phyloP scores from a whole-genome alignment of 1,140 invertebrate species.

The Zaprionus vittiger region DNA sequence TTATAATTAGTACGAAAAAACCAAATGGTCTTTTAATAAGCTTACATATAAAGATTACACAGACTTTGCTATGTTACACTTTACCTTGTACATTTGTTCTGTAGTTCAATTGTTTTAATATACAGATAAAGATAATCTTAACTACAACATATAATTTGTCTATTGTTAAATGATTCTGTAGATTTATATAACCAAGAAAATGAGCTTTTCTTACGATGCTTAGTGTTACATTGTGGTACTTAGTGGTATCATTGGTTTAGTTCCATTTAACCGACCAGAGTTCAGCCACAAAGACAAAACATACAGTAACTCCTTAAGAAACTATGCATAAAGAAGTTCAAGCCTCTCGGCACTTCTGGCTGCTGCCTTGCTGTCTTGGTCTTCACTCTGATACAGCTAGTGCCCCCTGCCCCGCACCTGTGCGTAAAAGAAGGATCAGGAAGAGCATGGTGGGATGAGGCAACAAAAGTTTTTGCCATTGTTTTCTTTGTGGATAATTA shows the following conservation, averaged over 20 bases:
- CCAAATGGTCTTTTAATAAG: no score
- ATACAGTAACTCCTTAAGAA: slow-evolving; percentile 14
- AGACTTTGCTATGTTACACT: no score
- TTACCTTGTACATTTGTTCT: no score
- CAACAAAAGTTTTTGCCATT: slow-evolving; percentile 54
- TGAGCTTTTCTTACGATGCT: background rate
- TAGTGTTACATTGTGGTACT: background rate
- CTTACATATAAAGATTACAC: no score
- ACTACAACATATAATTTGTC: no score
- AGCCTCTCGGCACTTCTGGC: background rate
- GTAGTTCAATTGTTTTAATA: no score
- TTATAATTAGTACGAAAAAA: no score
- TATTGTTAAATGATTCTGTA: no score
- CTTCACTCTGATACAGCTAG: background rate
- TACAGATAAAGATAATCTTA: no score
- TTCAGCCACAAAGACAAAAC: slow-evolving; percentile 1
- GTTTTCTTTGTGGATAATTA: slow-evolving; percentile 74
- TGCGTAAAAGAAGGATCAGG: background rate
- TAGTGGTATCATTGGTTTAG: background rate
- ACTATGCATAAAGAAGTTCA: slow-evolving; percentile 25
- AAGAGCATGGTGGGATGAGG: background rate
- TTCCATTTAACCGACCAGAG: background rate
- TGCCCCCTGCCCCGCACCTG: background rate
- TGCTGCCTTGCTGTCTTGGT: background rate
- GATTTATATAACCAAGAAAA: no score